phyloP scores from a whole-genome alignment of 2,797 vertebrate genomes.

The Lerista edwardsae region DNA sequence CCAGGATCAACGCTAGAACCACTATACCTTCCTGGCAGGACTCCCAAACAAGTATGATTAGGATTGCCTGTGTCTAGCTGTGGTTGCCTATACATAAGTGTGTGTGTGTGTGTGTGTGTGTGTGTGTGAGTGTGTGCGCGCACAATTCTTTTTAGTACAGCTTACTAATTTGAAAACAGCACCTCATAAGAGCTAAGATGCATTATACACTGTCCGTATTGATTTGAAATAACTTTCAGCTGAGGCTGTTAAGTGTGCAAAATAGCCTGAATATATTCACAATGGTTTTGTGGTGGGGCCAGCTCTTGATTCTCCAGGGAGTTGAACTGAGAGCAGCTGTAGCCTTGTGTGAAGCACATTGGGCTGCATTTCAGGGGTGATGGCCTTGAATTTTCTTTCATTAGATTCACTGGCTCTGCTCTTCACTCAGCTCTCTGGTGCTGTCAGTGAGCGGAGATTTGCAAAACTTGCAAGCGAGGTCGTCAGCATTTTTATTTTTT shows the following conservation, averaged over 20 bases:
- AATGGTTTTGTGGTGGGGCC: background rate
- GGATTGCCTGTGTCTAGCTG: background rate
- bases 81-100: too few species aligned
- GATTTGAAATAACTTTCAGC: constrained; percentile 41
- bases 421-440: background rate
- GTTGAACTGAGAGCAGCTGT: background rate
- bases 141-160: background rate
- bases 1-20: too few species aligned
- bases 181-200: background rate
- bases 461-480: background rate
- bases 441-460: background rate
- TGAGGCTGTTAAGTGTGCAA: background rate
- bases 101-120: too few species aligned
- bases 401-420: background rate
- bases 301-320: background rate
- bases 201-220: background rate
- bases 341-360: background rate
- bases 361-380: constrained; percentile 10
- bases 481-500: constrained; percentile 11
- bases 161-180: background rate
- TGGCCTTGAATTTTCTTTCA: constrained; percentile 15
- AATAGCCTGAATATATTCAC: background rate
- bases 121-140: too few species aligned
- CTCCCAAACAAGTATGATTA: background rate
- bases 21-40: too few species aligned